Evolutionary conservation across 2,113 vertebrate genomes (phyloP).

Genomic region (Pseudolaguvia tuberculata): DNA sequence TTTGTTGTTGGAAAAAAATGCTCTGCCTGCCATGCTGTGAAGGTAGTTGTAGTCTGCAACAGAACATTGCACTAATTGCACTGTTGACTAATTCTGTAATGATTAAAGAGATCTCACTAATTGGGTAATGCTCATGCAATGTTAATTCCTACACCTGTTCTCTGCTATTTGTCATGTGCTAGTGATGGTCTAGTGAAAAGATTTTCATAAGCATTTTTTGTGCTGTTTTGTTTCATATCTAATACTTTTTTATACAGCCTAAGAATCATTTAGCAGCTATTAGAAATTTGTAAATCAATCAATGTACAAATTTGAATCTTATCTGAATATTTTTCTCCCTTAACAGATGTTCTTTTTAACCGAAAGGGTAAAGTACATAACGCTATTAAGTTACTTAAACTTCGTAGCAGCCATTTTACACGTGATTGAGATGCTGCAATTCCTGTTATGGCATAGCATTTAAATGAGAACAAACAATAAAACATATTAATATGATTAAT

Average conservation of each 20-base stretch:
- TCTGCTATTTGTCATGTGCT: neutral
- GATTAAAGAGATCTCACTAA: conserved; percentile 11
- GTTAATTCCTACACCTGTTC: neutral
- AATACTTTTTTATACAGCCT: neutral
- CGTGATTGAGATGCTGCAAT: neutral
- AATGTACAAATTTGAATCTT: conserved; percentile 11
- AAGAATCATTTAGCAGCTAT: conserved; percentile 1
- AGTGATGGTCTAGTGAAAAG: neutral
- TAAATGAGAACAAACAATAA: neutral
- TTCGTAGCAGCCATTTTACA: conserved; percentile 1
- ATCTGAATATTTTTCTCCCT: conserved; percentile 15
- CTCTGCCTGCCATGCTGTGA: neutral
- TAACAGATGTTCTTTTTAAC: neutral
- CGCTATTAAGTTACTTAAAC: neutral
- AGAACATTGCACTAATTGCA: conserved; percentile 11
- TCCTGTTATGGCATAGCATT: too few relatives aligned
- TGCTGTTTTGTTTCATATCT: too few relatives aligned
- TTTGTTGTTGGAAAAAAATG: neutral
- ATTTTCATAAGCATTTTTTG: neutral
- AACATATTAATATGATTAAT: conserved; percentile 9
- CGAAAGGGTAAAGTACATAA: neutral
- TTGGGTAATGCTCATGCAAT: neutral
- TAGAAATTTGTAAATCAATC: conserved; percentile 16
- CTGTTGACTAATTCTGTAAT: conserved; percentile 15
- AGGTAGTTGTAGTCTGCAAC: neutral